Evolutionary conservation across 2,113 vertebrate genomes (phyloP), one percentile per base, ranked within the genome.

Genomic region (Reinhardtius hippoglossoides): DNA sequence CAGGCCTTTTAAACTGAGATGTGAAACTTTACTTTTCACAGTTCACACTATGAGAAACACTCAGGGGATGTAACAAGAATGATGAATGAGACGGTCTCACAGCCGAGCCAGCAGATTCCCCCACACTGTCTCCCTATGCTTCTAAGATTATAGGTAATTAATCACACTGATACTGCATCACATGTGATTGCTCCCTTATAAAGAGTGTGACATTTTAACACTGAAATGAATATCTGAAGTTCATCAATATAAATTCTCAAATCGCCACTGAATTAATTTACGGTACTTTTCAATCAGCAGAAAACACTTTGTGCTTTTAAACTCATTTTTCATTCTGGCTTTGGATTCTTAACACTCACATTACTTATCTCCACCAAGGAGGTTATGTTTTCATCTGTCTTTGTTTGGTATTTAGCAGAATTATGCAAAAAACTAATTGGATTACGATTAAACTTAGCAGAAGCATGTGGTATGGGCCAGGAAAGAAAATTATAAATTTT

Each of bases 21-120:
- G 44, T 50, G 40, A 71, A 76, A 78, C 48, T 72, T 71, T 15
- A 65, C 42, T 81, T 66, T 56, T 71, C 61, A 66, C 74, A 50
- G 1, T 59, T 71, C 61, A 69, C 70, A 50, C 1, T 59, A 13
- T 21, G 54, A 62, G 67, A 68, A 40, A 31, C 35, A 56, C 50
- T 69, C 16, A 4, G 50, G 50, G 9, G 24, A 71, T 55, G 7
- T 3, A 76, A 71, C 24, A 64, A 13, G 12, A 67, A 20, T 54
- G 23, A 84, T 61, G 24, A 64, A 71, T 40, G 46, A 52, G 12
- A 46, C 3, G 48, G 48, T 79, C 42, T 63, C 13, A 64, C 40
- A 54, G 44, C 14, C 1, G 16, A 48, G 15, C 44, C 44, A 18
- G 44, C 44, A 48, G 6, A 48, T 60, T 46, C 60, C 18, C 20